phyloP scores from a whole-genome alignment of 2,113 vertebrate species.

The Suricata suricatta region DNA sequence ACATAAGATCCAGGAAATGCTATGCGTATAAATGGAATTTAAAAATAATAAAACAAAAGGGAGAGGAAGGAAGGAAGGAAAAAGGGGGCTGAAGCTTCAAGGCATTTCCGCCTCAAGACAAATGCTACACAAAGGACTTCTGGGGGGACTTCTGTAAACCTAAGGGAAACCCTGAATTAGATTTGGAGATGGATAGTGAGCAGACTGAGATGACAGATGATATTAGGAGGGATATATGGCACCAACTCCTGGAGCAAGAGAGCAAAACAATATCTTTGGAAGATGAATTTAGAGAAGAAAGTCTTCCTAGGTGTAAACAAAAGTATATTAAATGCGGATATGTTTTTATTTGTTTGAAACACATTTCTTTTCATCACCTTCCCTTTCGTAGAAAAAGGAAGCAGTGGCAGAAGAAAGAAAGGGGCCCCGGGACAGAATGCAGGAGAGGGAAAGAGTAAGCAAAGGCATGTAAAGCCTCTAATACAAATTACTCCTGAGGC shows the following conservation, averaged over 20 bases:
- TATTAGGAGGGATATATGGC: neutral
- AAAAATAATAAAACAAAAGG: neutral
- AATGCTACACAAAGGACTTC: neutral
- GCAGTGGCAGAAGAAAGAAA: neutral
- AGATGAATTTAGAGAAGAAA: slow-evolving; percentile 32
- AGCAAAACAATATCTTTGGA: slow-evolving; percentile 58
- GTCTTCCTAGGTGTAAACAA: neutral
- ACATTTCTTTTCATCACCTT: neutral
- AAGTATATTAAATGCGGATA: neutral
- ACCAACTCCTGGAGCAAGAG: neutral
- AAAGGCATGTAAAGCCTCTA: neutral
- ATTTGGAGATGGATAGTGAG: neutral
- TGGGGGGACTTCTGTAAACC: neutral
- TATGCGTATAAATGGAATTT: neutral
- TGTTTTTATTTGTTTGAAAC: slow-evolving; percentile 45
- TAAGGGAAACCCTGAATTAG: neutral
- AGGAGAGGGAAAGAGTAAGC: neutral
- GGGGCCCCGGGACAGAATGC: fast-evolving
- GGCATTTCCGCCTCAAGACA: neutral
- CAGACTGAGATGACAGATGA: neutral
- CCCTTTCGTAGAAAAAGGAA: neutral
- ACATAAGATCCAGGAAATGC: neutral
- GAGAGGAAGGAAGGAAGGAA: neutral
- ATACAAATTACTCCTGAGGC: neutral
- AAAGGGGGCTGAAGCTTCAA: neutral